Evolutionary conservation across 1,140 invertebrate genomes (phyloP), one percentile per base, ranked within the genome.

Genomic region (Geopemphigus sp.): DNA sequence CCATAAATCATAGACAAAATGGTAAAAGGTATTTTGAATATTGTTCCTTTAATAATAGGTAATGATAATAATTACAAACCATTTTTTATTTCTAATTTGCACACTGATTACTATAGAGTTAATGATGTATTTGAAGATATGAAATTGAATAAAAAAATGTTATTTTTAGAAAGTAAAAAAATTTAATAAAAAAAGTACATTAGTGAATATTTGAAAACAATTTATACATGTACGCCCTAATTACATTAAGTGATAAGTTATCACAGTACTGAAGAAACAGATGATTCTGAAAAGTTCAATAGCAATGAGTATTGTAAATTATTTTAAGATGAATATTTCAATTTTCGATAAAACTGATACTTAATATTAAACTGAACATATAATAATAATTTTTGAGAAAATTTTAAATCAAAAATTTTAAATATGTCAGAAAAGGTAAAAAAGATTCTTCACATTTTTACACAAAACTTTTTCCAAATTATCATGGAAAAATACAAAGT

Each of bases 201-300:
- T 39, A 66, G 59, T n/a, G 14, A n/a, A 68, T 68, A 47, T 47
- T 47, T 17, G 0, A 17, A 50, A 72, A 70, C 50, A 70, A 72
- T 29, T 53, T 54, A n/a, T n/a, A n/a, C n/a, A n/a, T n/a, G 22
- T 72, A 72, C 50, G 68, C 68, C 68, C 68, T 72, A 72, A 72
- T 72, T 72, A 72, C 68, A 72, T 72, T 72, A 72, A 10, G 17
- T 50, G 66, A 68, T 68, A 68, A 22, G 45, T 68, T 68, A 68
- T 68, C 66, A 68, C 6, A 17, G 19, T 3, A 1, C 32, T 17
- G 8, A 12, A 17, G 12, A 68, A 68, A 24, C 66, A 68, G 45
- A 47, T 68, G 66, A 47, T 17, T 17, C 11, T 11, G 26, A 6
- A 8, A 61, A 61, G 32, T 39, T 39, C 8, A 39, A 39, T 39